A percentile compares a stretch with the other conserved stretches of the same genome.
Evolutionary conservation across 1,140 invertebrate species (phyloP).

Genomic region (Lycorma delicatula): DNA sequence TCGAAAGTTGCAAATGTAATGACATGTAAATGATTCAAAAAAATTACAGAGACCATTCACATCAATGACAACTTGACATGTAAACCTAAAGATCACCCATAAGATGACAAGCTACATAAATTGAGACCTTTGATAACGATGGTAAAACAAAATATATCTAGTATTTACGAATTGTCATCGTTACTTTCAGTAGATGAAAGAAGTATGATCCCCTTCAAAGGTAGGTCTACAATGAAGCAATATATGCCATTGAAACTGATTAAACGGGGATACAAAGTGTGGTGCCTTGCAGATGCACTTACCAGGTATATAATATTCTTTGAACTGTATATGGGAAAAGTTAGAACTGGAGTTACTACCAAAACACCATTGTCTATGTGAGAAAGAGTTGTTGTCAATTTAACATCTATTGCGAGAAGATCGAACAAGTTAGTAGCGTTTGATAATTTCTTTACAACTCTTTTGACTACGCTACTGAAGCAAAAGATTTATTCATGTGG

Average conservation of each 20-base stretch:
- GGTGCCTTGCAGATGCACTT: slow-evolving; percentile 25
- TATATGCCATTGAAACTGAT: slow-evolving; percentile 34
- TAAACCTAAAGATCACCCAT: too few species aligned
- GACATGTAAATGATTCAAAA: too few species aligned
- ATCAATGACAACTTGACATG: too few species aligned
- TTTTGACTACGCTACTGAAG: slow-evolving; percentile 10
- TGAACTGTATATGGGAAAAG: slow-evolving; percentile 29
- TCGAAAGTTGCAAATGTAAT: too few species aligned
- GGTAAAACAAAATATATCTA: too few species aligned
- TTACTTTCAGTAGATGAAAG: too few species aligned
- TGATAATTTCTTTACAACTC: slow-evolving; percentile 19
- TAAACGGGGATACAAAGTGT: slow-evolving; percentile 35
- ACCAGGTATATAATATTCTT: slow-evolving; percentile 27
- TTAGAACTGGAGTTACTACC: not conserved
- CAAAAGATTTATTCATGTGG: slow-evolving; percentile 17
- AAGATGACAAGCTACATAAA: too few species aligned
- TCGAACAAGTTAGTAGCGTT: slow-evolving; percentile 4
- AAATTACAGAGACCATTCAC: too few species aligned
- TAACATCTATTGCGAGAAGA: slow-evolving; percentile 2
- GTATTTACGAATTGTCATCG: too few species aligned
- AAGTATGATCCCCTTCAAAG: slow-evolving; percentile 28
- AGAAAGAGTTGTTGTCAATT: slow-evolving; percentile 7
- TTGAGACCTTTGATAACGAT: too few species aligned
- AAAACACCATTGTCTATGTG: slow-evolving; percentile 4
- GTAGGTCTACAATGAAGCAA: slow-evolving; percentile 29